These are phyloP conservation scores for Baccha elongata DNA, from an alignment of 2,888 invertebrate genomes.

Conservation along the genomic window DNA sequence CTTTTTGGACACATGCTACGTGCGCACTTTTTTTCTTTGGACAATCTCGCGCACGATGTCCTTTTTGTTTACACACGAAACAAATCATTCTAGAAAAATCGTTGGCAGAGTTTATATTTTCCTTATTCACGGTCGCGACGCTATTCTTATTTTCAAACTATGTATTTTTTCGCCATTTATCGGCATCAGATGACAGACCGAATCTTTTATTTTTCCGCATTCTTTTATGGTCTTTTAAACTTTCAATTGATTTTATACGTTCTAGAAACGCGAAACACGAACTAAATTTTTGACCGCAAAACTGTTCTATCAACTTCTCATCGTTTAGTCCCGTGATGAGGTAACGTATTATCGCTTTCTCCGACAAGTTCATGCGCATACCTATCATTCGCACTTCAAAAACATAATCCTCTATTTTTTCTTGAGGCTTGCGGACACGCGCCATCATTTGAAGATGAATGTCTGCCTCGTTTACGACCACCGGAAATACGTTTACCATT, in stretches of 20 bases:
- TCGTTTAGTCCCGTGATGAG: neutral
- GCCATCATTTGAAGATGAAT: no score
- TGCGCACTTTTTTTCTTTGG: no score
- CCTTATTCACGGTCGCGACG: neutral
- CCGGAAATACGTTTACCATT: no score
- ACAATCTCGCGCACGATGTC: no score
- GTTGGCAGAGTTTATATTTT: neutral
- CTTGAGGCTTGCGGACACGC: no score
- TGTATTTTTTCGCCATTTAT: neutral
- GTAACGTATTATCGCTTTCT: neutral
- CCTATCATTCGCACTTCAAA: no score
- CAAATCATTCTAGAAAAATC: no score
- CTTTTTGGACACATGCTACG: no score
- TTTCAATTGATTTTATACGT: neutral
- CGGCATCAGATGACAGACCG: no score
- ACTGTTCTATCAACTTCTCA: no score
- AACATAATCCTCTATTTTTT: no score
- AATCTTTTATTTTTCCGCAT: neutral
- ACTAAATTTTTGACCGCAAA: neutral
- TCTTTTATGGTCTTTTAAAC: neutral
- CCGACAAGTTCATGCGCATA: neutral
- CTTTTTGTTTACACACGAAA: no score
- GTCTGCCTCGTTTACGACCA: neutral
- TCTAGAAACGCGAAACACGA: neutral
- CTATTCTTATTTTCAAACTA: neutral